Evolutionary conservation across 2,113 vertebrate genomes (phyloP), one percentile per base, ranked within the genome.

Genomic region (Mormoops blainvillei): DNA sequence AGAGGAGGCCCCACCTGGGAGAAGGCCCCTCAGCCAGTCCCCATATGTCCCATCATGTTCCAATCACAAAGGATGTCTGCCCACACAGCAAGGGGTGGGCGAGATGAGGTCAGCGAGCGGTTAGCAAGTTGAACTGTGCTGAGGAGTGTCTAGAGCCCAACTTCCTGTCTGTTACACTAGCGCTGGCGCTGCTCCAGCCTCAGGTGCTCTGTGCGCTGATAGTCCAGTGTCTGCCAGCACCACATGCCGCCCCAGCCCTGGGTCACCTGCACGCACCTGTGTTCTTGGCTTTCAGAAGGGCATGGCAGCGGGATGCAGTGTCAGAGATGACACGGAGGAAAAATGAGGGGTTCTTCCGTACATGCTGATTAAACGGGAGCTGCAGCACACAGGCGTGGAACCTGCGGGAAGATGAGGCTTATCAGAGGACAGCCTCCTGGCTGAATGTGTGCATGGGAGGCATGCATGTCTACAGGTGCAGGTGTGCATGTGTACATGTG

Each of bases 331-430:
- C 91, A 38, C 67, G 97, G 70, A 99, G 98, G 96, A 99, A 99
- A 97, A 99, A 99, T 0, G 0, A 0, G 0, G 99, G 99, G 97
- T 99, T 99, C 85, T 98, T 99, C 68, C 97, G 97, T 54, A 99
- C 98, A 0, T 83, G 97, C 98, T 99, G 99, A 33, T 98, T 98
- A 94, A 99, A 99, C 0, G 99, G 99, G 68, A 99, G 98, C 94
- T 99, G 99, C 87, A 98, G 98, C 95, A 98, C 99, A 94, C 99
- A 99, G 1, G 99, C 99, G 4, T 99, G 99, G 94, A 99, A 99
- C 98, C 99, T 99, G 86, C 50, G 80, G 15, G 43, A 41, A 19
- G 1, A n/a, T 1, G 0, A 2, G 9, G 10, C 0, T 5, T 0
- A 0, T 83, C 16, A 58, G 8, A 61, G 61, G 31, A 22, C 1